A percentile compares a stretch with the other conserved stretches of the same genome.
Conservation (phyloP, 2,113 vertebrate species). For the Gallinago undulata region DNA sequence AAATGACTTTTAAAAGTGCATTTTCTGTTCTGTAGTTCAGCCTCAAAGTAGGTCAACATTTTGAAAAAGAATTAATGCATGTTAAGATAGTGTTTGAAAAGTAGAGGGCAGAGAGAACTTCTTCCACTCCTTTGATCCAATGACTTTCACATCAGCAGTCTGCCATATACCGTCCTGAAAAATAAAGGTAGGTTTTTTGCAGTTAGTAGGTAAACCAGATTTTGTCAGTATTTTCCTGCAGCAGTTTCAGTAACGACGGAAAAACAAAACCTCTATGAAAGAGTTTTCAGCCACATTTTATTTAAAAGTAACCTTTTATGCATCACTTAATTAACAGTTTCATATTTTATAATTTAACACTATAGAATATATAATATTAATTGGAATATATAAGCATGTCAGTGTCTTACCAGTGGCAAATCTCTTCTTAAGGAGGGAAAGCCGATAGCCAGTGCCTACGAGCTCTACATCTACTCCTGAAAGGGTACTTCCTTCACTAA, state of each 20-base stretch:
- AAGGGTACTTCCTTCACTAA: conserved; percentile 90
- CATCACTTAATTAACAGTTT: neutral
- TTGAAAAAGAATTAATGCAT: conserved; percentile 66
- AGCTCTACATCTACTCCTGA: conserved; percentile 93
- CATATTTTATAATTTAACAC: neutral
- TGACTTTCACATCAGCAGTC: conserved; percentile 83
- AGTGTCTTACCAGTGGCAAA: conserved; percentile 88
- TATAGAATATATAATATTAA: neutral
- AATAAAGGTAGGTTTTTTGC: conserved; percentile 38
- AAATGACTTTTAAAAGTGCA: conserved; percentile 80
- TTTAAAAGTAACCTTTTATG: neutral
- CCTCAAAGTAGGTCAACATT: conserved; percentile 59
- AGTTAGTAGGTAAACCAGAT: neutral
- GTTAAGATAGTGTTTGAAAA: conserved; percentile 76
- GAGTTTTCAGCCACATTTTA: neutral
- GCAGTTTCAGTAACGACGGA: neutral
- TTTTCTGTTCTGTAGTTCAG: conserved; percentile 72
- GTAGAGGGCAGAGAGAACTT: conserved; percentile 44
- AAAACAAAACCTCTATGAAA: neutral
- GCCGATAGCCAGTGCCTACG: conserved; percentile 88
- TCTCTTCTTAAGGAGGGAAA: conserved; percentile 94
- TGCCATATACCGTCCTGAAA: conserved; percentile 95
- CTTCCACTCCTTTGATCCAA: conserved; percentile 46
- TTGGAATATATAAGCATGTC: neutral
- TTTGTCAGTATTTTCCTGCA: neutral